Evolutionary conservation across 2,113 vertebrate species (phyloP).

Genomic region (Prunella himalayana): DNA sequence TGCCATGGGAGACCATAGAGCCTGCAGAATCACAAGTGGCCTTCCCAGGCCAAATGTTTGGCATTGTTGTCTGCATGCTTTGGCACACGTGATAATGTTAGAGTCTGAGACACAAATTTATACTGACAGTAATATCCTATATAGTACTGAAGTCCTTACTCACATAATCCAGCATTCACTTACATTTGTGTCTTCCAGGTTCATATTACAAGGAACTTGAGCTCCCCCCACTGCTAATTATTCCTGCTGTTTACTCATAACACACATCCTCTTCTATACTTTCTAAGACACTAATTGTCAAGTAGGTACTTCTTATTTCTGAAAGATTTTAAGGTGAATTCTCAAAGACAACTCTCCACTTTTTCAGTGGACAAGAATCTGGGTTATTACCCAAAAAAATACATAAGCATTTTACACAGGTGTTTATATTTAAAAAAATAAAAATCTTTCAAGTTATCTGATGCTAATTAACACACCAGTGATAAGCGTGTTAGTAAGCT

Average conservation of each 20-base stretch:
- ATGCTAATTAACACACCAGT: neutral
- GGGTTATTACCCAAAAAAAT: neutral
- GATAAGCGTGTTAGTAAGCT: neutral
- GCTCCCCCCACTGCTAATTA: neutral
- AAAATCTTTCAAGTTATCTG: neutral
- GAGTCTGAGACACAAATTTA: neutral
- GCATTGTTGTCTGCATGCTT: neutral
- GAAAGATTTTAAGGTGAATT: neutral
- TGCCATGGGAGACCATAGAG: neutral
- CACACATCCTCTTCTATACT: neutral
- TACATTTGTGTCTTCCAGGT: neutral
- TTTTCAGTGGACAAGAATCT: neutral
- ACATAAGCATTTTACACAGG: neutral
- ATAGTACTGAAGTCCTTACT: neutral
- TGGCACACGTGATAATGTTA: neutral
- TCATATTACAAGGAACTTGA: neutral
- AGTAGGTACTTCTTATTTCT: neutral
- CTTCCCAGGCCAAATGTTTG: neutral
- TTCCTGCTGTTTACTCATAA: neutral
- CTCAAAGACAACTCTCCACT: neutral
- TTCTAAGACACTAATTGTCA: neutral
- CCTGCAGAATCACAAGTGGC: neutral
- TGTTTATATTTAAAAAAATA: neutral
- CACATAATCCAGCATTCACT: neutral
- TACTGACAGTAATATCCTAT: neutral